These are phyloP conservation scores for Harmothoe impar DNA, from an alignment of 2,888 invertebrate genomes.

Conservation along the genomic window DNA sequence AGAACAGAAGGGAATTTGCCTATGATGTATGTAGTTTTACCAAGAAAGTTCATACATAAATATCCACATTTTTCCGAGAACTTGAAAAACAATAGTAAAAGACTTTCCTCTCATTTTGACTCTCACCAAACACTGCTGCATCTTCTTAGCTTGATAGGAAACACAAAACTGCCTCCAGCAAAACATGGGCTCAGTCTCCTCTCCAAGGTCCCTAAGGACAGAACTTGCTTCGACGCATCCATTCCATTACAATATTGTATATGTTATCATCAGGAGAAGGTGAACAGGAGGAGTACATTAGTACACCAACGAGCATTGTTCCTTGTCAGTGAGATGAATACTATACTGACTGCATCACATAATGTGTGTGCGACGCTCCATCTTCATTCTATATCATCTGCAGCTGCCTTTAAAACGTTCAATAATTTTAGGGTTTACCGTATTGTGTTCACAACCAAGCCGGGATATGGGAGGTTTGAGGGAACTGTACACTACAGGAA, in stretches of 20 bases:
- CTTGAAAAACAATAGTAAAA: not conserved
- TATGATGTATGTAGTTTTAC: not conserved
- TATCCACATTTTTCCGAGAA: not conserved
- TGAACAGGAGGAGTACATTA: not conserved
- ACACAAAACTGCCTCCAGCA: not conserved
- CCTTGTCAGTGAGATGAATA: not conserved
- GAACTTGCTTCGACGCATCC: not conserved
- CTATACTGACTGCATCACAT: not conserved
- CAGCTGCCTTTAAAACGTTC: not conserved
- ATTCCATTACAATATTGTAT: not conserved
- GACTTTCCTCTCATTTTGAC: not conserved
- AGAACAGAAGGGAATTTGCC: not conserved
- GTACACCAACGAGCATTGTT: not conserved
- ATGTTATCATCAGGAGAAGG: not conserved
- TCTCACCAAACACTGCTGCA: not conserved
- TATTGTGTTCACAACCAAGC: not conserved
- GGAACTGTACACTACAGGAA: not conserved
- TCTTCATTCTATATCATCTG: not conserved
- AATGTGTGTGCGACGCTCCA: not conserved
- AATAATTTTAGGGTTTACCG: not conserved
- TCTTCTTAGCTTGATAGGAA: not conserved
- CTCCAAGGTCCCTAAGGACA: not conserved
- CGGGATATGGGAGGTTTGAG: not conserved
- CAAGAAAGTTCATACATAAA: not conserved
- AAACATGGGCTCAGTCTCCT: not conserved